phyloP scores from a whole-genome alignment of 2,113 vertebrate species.

The Carassius gibelio region DNA sequence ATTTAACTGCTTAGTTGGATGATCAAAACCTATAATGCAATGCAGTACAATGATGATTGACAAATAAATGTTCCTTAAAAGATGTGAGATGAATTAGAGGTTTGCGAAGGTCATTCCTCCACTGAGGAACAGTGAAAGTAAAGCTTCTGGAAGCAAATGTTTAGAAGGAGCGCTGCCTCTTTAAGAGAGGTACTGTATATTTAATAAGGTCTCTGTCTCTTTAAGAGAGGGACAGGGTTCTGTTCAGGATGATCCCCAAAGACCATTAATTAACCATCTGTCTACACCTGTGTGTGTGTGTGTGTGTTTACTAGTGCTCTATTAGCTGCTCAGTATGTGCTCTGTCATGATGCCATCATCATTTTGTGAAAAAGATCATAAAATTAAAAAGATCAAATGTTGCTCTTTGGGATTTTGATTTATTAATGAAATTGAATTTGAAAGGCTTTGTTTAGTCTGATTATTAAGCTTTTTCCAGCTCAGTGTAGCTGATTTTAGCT shows the following conservation, averaged over 20 bases:
- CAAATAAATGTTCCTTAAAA: background rate
- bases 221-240: background rate
- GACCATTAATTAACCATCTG: background rate
- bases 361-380: background rate
- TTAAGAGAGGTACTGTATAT: background rate
- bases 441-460: background rate
- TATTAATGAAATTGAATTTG: no score
- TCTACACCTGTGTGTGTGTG: conserved; percentile 18
- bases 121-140: no score
- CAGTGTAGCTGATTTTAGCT: background rate
- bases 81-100: no score
- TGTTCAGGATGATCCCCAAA: background rate
- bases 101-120: no score
- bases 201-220: background rate
- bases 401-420: background rate
- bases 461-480: background rate
- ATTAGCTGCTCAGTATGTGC: background rate
- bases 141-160: no score
- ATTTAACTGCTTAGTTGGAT: no score
- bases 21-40: background rate
- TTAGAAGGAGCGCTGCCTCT: background rate
- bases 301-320: background rate
- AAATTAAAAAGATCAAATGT: background rate
- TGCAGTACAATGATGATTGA: background rate
- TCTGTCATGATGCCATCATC: background rate